Evolutionary conservation across 2,113 vertebrate genomes (phyloP), one percentile per base, ranked within the genome.

Genomic region (Mustelus asterias): DNA sequence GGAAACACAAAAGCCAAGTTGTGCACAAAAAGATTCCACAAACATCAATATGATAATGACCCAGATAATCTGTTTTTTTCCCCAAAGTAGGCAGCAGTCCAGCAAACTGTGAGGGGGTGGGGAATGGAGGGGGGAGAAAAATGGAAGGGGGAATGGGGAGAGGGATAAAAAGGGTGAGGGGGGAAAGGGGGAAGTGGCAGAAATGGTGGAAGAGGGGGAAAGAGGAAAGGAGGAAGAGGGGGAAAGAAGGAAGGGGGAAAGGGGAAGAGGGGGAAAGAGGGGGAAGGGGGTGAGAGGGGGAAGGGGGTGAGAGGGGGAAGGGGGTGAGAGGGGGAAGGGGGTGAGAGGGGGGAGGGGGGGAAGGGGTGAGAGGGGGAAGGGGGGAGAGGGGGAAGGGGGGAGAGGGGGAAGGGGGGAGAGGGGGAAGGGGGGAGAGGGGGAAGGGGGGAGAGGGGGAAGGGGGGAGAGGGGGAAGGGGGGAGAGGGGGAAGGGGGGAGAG

Each of bases 331-430:
- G 76, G 18, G 9, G 41, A 20, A 16, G 78, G 4, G 78, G 14
- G 1, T 1, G 22, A 9, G 16, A 4, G 1, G 0, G 18, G 8
- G 0, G 44, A 13, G 4, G 26, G 20, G 14, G 48, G 44, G 48
- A 29, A 24, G 6, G 88, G 48, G 11, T 1, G 22, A 41, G 29
- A 29, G 24, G 41, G 86, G 2, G 86, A 33, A 20, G 54, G 48
- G 48, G 8, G n/a, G 13, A 18, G 16, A 18, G 5, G 37, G 24
- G 13, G n/a, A n/a, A 22, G 41, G 80, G 83, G 22, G 10, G 20
- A 41, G n/a, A 20, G 16, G 0, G 18, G 18, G 37, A 33, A 1
- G 29, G 78, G 20, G n/a, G 14, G 4, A 24, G 86, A 1, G 86
- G 14, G 48, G 54, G 86, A 22, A 7, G 78, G 2, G 18, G 18